Conservation (phyloP, 2,797 vertebrate species). For the Psittacula echo region DNA sequence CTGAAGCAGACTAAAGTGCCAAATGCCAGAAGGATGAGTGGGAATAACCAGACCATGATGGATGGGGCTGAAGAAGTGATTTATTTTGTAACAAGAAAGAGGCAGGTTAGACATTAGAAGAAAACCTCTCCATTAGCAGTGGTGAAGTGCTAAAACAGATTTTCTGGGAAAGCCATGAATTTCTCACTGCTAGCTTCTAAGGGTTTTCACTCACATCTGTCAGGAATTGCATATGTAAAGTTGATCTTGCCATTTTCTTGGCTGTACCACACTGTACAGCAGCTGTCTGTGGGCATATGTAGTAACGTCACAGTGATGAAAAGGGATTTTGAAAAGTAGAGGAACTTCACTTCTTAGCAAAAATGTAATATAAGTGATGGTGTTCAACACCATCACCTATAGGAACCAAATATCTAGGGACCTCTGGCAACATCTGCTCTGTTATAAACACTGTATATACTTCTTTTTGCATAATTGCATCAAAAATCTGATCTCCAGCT, state of each 20-base stretch:
- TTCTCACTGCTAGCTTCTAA: background rate
- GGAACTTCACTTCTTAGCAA: background rate
- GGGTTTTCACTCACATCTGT: background rate
- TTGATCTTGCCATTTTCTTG: background rate
- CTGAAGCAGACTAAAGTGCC: conserved; percentile 9
- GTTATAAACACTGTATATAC: background rate
- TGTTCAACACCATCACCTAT: background rate
- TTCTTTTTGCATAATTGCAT: background rate
- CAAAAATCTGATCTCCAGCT: background rate
- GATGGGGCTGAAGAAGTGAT: conserved; percentile 18
- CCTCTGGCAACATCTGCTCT: background rate
- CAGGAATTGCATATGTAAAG: background rate
- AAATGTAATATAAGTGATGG: background rate
- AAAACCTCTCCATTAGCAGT: conserved; percentile 9
- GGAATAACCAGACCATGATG: conserved; percentile 40
- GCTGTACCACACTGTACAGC: background rate
- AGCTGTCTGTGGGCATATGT: conserved; percentile 2
- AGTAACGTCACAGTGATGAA: background rate
- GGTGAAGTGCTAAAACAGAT: background rate
- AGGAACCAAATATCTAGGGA: background rate
- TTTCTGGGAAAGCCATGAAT: background rate
- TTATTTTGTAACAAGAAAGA: conserved; percentile 27
- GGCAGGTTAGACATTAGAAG: background rate
- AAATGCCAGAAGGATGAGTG: conserved; percentile 47
- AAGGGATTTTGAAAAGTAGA: background rate